phyloP scores from a whole-genome alignment of 2,113 vertebrate genomes.

The Tragelaphus buxtoni region DNA sequence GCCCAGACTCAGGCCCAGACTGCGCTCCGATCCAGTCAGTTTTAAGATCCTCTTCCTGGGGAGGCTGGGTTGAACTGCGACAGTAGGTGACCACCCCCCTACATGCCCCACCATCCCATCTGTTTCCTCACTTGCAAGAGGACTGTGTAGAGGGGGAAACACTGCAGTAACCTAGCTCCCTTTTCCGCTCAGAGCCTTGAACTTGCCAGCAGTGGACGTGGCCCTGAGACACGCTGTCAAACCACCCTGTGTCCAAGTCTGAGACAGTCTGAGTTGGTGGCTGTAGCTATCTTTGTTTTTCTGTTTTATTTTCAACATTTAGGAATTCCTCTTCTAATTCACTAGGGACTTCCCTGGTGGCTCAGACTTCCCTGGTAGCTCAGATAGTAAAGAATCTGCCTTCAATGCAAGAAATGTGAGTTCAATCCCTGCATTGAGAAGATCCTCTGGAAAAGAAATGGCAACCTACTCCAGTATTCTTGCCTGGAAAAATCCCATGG shows the following conservation, averaged over 20 bases:
- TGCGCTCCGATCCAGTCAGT: fast-evolving
- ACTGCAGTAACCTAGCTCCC: too few relatives aligned
- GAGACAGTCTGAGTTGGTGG: fast-evolving
- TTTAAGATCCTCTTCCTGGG: not conserved
- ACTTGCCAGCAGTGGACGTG: fast-evolving
- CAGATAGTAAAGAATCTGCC: not conserved
- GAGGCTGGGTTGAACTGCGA: fast-evolving
- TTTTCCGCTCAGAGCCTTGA: not conserved
- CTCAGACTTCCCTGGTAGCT: not conserved
- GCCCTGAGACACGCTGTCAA: fast-evolving
- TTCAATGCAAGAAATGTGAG: not conserved
- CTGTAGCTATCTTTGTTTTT: fast-evolving
- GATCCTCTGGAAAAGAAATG: not conserved
- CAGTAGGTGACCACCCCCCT: fast-evolving
- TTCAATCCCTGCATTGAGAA: not conserved
- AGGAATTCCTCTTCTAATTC: not conserved
- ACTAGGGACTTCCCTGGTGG: not conserved
- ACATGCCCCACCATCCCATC: not conserved
- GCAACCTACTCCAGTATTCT: not conserved
- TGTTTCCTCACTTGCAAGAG: too few relatives aligned
- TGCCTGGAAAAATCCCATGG: not conserved
- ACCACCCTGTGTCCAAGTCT: not conserved
- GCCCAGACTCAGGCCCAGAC: fast-evolving
- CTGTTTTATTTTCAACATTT: not conserved
- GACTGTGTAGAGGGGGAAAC: not conserved